Evolutionary conservation across 2,888 invertebrate species (phyloP).

Genomic region (Eudasyphora cyanicolor): DNA sequence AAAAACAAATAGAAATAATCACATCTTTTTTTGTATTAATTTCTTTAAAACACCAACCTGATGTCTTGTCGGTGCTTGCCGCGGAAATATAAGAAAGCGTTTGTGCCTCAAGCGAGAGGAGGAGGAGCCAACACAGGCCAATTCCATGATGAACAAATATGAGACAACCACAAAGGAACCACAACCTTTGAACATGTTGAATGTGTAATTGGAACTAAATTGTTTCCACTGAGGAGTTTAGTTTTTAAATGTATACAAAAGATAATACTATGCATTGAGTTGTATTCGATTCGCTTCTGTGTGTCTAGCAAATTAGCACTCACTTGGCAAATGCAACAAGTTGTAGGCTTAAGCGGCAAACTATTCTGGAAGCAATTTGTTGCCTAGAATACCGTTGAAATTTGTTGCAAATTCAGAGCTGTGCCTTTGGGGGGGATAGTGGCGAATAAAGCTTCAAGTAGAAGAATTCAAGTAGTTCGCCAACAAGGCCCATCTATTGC

Average conservation of each 20-base stretch:
- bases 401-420: no score
- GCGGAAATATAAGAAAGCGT: conserved; percentile 74
- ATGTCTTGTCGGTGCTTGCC: conserved; percentile 74
- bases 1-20: neutral
- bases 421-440: no score
- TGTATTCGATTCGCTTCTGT: neutral
- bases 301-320: neutral
- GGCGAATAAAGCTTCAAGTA: no score
- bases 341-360: neutral
- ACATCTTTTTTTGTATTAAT: neutral
- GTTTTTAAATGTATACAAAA: neutral
- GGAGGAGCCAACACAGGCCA: neutral
- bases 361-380: no score
- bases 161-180: conserved; percentile 17
- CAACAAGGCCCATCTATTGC: no score
- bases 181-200: conserved; percentile 7
- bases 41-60: conserved; percentile 68
- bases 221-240: no score
- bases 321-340: neutral
- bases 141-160: conserved; percentile 16
- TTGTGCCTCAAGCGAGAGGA: conserved; percentile 62
- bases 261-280: neutral
- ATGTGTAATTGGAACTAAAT: conserved; percentile 18
- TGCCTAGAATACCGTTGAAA: no score
- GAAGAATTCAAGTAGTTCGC: no score